These are phyloP conservation scores for Temnothorax unifasciatus DNA, from an alignment of 2,888 invertebrate genomes.

Conservation along the genomic window DNA sequence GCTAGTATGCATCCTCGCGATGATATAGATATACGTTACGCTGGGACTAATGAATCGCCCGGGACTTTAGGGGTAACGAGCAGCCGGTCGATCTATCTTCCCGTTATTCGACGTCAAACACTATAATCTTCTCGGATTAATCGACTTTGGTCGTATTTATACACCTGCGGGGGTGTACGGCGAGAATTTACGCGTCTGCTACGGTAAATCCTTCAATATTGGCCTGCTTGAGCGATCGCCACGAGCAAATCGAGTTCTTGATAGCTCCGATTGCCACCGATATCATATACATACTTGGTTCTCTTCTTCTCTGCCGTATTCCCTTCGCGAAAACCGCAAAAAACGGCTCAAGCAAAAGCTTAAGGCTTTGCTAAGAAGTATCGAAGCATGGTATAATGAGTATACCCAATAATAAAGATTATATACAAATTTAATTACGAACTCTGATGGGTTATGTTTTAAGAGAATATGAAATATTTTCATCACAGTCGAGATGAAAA, in stretches of 20 bases:
- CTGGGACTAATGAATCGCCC: slow-evolving; percentile 73
- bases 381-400: neutral
- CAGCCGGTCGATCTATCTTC: slow-evolving; percentile 67
- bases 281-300: neutral
- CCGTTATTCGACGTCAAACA: slow-evolving; percentile 72
- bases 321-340: neutral
- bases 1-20: slow-evolving; percentile 48
- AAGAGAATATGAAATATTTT: neutral
- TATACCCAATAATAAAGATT: neutral
- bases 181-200: slow-evolving; percentile 55
- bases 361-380: neutral
- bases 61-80: slow-evolving; percentile 71
- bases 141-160: slow-evolving; percentile 63
- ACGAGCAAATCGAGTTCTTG: slow-evolving; percentile 44
- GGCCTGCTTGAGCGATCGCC: slow-evolving; percentile 49
- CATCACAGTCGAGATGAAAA: neutral
- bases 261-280: slow-evolving; percentile 4
- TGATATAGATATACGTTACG: slow-evolving; percentile 56
- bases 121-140: slow-evolving; percentile 71
- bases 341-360: neutral
- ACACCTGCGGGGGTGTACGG: slow-evolving; percentile 44
- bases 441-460: neutral
- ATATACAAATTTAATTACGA: slow-evolving; percentile 19
- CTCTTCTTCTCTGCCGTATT: neutral
- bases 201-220: slow-evolving; percentile 55